These are phyloP conservation scores for Erebia epiphron DNA, from an alignment of 2,888 invertebrate species.

Conservation along the genomic window DNA sequence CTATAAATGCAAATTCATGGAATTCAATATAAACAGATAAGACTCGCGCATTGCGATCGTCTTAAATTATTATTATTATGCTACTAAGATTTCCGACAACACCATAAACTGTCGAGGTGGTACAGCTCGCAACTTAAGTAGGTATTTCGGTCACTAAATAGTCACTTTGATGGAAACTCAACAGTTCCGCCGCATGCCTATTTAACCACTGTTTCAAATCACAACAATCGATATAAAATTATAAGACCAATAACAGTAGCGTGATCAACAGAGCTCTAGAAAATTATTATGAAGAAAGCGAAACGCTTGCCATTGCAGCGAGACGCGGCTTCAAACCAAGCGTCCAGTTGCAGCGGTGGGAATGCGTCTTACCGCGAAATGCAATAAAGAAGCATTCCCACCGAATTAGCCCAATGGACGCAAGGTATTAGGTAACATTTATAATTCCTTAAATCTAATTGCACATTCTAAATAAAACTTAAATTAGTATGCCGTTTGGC, in stretches of 20 bases:
- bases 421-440: constrained; percentile 75
- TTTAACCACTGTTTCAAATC: constrained; percentile 37
- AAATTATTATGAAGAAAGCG: constrained; percentile 43
- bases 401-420: constrained; percentile 6
- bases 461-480: constrained; percentile 75
- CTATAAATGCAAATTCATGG: constrained; percentile 83
- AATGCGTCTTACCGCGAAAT: constrained; percentile 10
- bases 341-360: constrained; percentile 10
- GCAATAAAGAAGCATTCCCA: background rate
- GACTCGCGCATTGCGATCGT: constrained; percentile 48
- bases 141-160: constrained; percentile 20
- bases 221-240: constrained; percentile 47
- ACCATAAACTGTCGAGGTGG: constrained; percentile 49
- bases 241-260: constrained; percentile 47
- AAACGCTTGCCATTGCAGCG: constrained; percentile 29
- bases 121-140: constrained; percentile 11
- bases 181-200: constrained; percentile 43
- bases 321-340: constrained; percentile 9
- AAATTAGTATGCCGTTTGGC: constrained; percentile 64
- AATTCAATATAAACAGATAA: constrained; percentile 78
- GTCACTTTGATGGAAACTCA: constrained; percentile 38
- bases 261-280: constrained; percentile 41
- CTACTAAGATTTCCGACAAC: constrained; percentile 51
- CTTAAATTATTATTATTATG: constrained; percentile 79
- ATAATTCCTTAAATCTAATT: constrained; percentile 68